Percentiles rank a stretch among this genome's conserved stretches.
Evolutionary conservation across 2,888 invertebrate genomes (phyloP).

Genomic region (Artemia sinica): DNA sequence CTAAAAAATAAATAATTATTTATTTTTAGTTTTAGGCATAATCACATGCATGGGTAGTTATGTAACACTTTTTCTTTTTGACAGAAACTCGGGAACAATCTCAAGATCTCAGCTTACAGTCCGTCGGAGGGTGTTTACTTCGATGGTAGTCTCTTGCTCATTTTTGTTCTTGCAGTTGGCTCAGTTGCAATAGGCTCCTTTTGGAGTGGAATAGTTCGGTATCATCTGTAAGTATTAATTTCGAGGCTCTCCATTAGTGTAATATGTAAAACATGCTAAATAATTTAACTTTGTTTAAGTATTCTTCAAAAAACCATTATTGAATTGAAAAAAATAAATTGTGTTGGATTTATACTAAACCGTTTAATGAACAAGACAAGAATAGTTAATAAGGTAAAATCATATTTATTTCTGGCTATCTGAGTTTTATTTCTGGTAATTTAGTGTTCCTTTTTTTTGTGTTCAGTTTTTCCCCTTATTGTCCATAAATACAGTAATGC

Average conservation of each 20-base stretch:
- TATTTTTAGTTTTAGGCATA: not conserved
- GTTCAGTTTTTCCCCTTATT: too few species aligned
- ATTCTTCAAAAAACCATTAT: not conserved
- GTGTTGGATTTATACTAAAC: too few species aligned
- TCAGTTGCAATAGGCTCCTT: conserved; percentile 20
- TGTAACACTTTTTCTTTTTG: not conserved
- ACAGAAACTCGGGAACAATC: not conserved
- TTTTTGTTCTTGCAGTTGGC: conserved; percentile 20
- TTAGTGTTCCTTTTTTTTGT: too few species aligned
- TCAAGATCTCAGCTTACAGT: not conserved
- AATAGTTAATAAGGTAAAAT: too few species aligned
- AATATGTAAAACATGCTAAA: not conserved
- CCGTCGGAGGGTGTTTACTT: not conserved
- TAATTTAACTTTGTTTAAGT: not conserved
- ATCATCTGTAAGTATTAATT: conserved; percentile 19
- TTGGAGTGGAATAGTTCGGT: conserved; percentile 22
- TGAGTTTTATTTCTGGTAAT: too few species aligned
- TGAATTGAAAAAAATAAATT: not conserved
- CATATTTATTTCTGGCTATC: too few species aligned
- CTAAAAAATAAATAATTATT: not conserved
- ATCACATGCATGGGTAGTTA: not conserved
- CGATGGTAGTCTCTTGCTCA: conserved; percentile 16
- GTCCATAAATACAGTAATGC: too few species aligned
- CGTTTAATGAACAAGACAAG: too few species aligned
- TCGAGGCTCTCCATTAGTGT: not conserved